Evolutionary conservation across 2,797 vertebrate species (phyloP), one percentile per base, ranked within the genome.

Genomic region (Eulemur albifrons): DNA sequence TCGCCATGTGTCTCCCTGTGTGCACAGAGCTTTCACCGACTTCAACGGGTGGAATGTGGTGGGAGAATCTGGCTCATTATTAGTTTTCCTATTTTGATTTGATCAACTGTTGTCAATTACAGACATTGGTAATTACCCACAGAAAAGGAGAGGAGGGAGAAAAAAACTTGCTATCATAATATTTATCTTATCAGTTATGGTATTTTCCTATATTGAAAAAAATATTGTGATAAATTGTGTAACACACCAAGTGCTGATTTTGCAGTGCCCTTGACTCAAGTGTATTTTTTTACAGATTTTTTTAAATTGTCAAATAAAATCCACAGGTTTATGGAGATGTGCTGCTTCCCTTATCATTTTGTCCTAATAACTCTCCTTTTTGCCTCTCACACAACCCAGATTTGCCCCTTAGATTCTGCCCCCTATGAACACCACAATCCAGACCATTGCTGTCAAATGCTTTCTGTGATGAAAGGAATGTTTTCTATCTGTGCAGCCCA

Each of bases 41-140:
- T 98, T 92, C 65, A 88, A 23, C 92, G 96, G 97, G 96, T 97
- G 95, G 97, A 96, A 96, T 97, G 97, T 97, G 87, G 98, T 97
- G 96, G 97, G 98, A 97, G 98, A 97, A 97, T 97, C 96, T 98
- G 98, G 98, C 98, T 97, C 96, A 92, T 97, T 97, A 98, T 98
- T 98, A 98, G 97, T 97, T 98, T 98, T 97, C 93, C 96, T 98
- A 97, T 98, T 97, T 98, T 97, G 97, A 98, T 97, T 97, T 98
- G 97, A 98, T 98, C 97, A 98, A 97, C 96, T 98, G 97, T 98
- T 98, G 97, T 98, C 97, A 97, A 98, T 97, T 97, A 94, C 91
- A 98, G 97, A 97, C 97, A 98, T 97, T 97, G 97, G 97, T 98
- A 98, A 98, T 98, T 98, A 97, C 86, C 94, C 97, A 93, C 96